A percentile compares a stretch with the other conserved stretches of the same genome.
phyloP scores from a whole-genome alignment of 2,888 invertebrate genomes.

The Xestia xanthographa region DNA sequence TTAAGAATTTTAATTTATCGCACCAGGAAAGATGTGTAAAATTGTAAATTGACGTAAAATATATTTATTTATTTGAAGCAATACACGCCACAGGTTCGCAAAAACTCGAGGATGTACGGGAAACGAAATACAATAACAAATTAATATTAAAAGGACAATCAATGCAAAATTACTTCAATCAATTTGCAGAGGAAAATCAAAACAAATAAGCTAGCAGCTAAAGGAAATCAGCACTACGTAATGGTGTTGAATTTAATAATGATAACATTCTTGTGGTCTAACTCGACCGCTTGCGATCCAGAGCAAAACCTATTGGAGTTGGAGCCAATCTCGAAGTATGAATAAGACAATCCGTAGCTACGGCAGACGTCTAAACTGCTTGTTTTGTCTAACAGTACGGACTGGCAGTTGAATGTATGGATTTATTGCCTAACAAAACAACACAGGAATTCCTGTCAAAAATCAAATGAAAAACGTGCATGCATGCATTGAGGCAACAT shows the following conservation, averaged over 20 bases:
- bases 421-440: no score
- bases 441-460: neutral
- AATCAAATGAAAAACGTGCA: neutral
- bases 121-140: slow-evolving; percentile 23
- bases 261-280: slow-evolving; percentile 30
- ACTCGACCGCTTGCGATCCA: slow-evolving; percentile 23
- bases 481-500: neutral
- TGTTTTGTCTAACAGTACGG: neutral
- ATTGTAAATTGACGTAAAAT: no score
- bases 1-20: neutral
- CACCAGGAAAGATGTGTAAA: neutral
- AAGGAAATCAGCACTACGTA: slow-evolving; percentile 12
- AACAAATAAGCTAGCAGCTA: slow-evolving; percentile 3
- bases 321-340: slow-evolving; percentile 34
- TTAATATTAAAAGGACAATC: slow-evolving; percentile 27
- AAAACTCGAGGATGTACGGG: neutral
- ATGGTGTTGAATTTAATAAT: slow-evolving; percentile 33
- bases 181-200: slow-evolving; percentile 26
- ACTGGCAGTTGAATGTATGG: neutral
- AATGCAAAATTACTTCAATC: slow-evolving; percentile 5
- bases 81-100: slow-evolving; percentile 1
- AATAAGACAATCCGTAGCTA: slow-evolving; percentile 26
- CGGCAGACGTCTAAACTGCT: neutral
- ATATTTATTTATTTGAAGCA: neutral
- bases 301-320: slow-evolving; percentile 59